Evolutionary conservation across 2,888 invertebrate genomes (phyloP).

Genomic region (Malthinus seriepunctatus): DNA sequence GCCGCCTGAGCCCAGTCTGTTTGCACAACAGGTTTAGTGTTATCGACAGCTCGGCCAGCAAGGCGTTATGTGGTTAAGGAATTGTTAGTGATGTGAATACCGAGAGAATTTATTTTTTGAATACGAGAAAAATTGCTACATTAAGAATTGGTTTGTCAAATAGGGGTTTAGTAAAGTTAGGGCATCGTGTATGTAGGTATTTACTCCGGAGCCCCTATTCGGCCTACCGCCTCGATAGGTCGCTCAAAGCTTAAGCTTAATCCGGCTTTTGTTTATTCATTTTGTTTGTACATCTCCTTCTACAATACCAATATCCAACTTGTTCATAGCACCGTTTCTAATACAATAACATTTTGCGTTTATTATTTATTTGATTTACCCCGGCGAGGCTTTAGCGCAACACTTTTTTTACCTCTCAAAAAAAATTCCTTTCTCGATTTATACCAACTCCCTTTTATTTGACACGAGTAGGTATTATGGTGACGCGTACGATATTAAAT

Average conservation of each 20-base stretch:
- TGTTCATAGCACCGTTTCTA: slow-evolving; percentile 24
- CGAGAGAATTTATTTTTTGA: not conserved
- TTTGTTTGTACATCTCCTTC: slow-evolving; percentile 46
- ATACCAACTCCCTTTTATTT: slow-evolving; percentile 30
- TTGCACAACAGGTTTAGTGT: slow-evolving; percentile 48
- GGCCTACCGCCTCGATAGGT: slow-evolving; percentile 32
- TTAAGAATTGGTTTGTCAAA: slow-evolving; percentile 33
- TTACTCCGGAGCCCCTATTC: slow-evolving; percentile 42
- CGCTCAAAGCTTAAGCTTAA: slow-evolving; percentile 47
- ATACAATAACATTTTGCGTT: slow-evolving; percentile 25
- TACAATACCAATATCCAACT: slow-evolving; percentile 29
- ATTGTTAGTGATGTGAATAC: slow-evolving; percentile 32
- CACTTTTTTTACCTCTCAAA: not conserved
- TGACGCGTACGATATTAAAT: slow-evolving; percentile 43
- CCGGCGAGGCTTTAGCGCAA: not conserved
- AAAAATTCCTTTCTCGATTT: not conserved
- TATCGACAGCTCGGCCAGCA: slow-evolving; percentile 45
- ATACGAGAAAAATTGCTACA: slow-evolving; percentile 10
- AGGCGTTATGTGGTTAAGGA: slow-evolving; percentile 39
- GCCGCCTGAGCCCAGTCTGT: slow-evolving; percentile 44
- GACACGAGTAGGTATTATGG: slow-evolving; percentile 27
- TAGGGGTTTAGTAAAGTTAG: slow-evolving; percentile 28
- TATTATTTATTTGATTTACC: slow-evolving; percentile 19
- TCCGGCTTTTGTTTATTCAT: slow-evolving; percentile 51
- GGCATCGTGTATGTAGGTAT: slow-evolving; percentile 39